Evolutionary conservation across 2,888 invertebrate species (phyloP), one percentile per base, ranked within the genome.

Genomic region (Limnephilus auricula): DNA sequence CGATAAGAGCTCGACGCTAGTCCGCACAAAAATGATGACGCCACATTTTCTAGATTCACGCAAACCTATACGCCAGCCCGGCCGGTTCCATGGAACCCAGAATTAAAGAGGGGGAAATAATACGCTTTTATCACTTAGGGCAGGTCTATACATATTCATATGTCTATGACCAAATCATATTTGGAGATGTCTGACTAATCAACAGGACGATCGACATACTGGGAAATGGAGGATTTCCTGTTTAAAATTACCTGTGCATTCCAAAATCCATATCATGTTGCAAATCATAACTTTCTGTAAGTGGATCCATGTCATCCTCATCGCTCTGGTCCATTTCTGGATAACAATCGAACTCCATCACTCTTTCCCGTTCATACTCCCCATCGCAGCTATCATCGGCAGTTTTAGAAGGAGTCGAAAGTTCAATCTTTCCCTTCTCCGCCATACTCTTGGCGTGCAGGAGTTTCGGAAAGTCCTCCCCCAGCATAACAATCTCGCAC

Each of bases 401-500:
- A 31, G n/a, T 90, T 84, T 89, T 90, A 32, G 90, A 87, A 30
- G 91, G 91, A 15, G 90, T 90, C 4, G 91, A 90, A 10, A 90
- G 82, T 31, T 91, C 95, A 95, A 90, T 96, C 95, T 84, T 95
- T 94, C 37, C 91, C 90, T 89, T 94, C 93, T 79, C 90, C 31
- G 90, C 89, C 45, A 89, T 80, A 40, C 90, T 82, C 87, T 91
- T 91, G 45, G 87, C 87, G 32, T 95, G 95, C 93, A 96, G 95
- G 90, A 96, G 94, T 94, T 95, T 96, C 90, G 98, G 97, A 93
- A 98, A 96, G 95, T 98, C 97, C 94, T 99, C 98, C 90, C 98
- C 97, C 65, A 98, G 97, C 98, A 99, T 98, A 90, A 99, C 98
- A 94, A 98, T 97, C 95, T 99, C 99, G 95, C 99, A 99, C 96